Evolutionary conservation across 2,113 vertebrate genomes (phyloP).

Genomic region (Lamprotornis superbus): DNA sequence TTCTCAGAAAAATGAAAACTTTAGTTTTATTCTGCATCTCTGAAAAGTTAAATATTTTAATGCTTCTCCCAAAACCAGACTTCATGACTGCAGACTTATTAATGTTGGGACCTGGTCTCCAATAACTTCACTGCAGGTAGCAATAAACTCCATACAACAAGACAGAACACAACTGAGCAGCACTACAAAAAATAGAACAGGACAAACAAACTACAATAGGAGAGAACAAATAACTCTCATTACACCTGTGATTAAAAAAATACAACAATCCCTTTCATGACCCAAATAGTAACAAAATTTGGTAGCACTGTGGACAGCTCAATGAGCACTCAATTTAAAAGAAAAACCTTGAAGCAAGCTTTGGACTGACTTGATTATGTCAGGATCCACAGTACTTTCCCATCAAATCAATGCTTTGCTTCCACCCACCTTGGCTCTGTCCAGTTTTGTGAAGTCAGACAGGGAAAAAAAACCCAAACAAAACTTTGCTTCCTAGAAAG

Average conservation of each 20-base stretch:
- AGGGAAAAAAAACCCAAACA: not conserved
- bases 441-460: not conserved
- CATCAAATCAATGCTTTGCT: not conserved
- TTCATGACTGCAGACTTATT: not conserved
- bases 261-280: not conserved
- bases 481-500: not conserved
- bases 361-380: not conserved
- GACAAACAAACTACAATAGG: not conserved
- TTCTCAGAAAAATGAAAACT: not conserved
- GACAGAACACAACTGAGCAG: not conserved
- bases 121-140: not conserved
- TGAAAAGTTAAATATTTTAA: not conserved
- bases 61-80: not conserved
- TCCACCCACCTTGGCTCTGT: not conserved
- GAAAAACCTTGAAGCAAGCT: not conserved
- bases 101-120: not conserved
- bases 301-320: conserved; percentile 47
- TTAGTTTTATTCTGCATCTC: not conserved
- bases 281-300: not conserved
- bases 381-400: not conserved
- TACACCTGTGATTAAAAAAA: not conserved
- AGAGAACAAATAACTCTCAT: not conserved
- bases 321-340: not conserved
- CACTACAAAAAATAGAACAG: not conserved
- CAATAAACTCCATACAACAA: not conserved